Evolutionary conservation across 2,113 vertebrate genomes (phyloP).

Genomic region (Pholis gunnellus): DNA sequence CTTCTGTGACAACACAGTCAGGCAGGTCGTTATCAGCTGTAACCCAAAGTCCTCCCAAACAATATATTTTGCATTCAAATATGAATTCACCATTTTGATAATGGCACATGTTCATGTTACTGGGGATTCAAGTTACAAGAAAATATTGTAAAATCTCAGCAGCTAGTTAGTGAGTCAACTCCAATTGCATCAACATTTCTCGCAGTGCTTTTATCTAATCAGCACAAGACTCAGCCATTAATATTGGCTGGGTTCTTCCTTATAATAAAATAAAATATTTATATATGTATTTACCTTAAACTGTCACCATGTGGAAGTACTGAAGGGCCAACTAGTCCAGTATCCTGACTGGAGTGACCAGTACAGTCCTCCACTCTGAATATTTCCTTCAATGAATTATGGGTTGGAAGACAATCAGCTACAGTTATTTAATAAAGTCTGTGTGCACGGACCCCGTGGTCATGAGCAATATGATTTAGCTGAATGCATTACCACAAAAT

Average conservation of each 20-base stretch:
- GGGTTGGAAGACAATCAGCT: background rate
- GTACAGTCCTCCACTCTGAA: background rate
- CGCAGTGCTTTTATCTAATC: background rate
- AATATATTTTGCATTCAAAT: background rate
- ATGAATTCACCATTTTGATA: conserved; percentile 10
- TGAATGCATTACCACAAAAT: background rate
- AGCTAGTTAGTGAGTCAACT: background rate
- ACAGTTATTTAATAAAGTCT: background rate
- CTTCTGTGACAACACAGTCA: background rate
- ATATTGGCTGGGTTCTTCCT: background rate
- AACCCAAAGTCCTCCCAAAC: background rate
- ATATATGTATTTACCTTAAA: background rate
- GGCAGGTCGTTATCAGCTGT: background rate
- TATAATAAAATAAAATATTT: background rate
- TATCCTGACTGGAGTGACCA: background rate
- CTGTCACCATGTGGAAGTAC: background rate
- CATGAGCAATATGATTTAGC: background rate
- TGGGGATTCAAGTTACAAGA: background rate
- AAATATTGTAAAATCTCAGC: background rate
- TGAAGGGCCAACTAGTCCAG: background rate
- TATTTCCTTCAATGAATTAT: background rate
- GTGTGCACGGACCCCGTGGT: background rate
- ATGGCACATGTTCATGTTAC: background rate
- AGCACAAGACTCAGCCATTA: background rate
- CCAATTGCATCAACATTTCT: background rate